These are phyloP conservation scores for Lucilia cuprina DNA, from an alignment of 1,140 invertebrate genomes.

Conservation along the genomic window DNA sequence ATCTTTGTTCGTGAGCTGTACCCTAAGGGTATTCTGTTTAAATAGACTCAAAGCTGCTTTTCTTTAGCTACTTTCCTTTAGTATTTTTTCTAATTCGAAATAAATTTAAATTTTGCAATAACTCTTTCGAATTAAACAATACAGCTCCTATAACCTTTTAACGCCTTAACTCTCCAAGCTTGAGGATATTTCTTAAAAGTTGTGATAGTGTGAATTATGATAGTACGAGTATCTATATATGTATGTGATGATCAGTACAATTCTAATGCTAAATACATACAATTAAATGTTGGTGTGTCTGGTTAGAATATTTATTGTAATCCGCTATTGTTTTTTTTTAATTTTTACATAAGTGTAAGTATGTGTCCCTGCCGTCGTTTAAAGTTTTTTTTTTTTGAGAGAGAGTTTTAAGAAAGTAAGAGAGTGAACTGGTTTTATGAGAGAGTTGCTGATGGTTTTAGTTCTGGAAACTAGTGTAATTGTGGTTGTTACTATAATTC, in stretches of 20 bases:
- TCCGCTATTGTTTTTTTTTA: neutral
- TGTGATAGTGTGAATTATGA: neutral
- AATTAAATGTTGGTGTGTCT: too few relatives aligned
- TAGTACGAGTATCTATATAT: too few relatives aligned
- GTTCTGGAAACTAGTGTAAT: neutral
- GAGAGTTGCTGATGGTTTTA: neutral
- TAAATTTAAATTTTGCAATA: neutral
- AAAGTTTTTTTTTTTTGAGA: neutral
- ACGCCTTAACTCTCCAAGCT: neutral
- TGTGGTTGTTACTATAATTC: slow-evolving; percentile 7
- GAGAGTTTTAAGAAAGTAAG: neutral
- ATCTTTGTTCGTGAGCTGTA: too few relatives aligned
- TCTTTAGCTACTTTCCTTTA: too few relatives aligned
- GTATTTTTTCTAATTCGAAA: neutral
- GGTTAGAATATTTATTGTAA: too few relatives aligned
- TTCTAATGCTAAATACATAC: neutral
- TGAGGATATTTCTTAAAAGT: neutral
- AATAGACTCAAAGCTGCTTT: too few relatives aligned
- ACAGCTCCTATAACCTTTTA: neutral
- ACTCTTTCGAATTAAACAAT: neutral
- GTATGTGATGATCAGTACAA: neutral
- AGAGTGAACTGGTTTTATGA: neutral
- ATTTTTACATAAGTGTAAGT: neutral
- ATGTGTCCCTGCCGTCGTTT: slow-evolving; percentile 26
- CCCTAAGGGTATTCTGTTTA: too few relatives aligned